A percentile compares a stretch with the other conserved stretches of the same genome.
These are phyloP conservation scores for Diplazon laetatorius DNA, from an alignment of 2,888 invertebrate species.

Conservation along the genomic window DNA sequence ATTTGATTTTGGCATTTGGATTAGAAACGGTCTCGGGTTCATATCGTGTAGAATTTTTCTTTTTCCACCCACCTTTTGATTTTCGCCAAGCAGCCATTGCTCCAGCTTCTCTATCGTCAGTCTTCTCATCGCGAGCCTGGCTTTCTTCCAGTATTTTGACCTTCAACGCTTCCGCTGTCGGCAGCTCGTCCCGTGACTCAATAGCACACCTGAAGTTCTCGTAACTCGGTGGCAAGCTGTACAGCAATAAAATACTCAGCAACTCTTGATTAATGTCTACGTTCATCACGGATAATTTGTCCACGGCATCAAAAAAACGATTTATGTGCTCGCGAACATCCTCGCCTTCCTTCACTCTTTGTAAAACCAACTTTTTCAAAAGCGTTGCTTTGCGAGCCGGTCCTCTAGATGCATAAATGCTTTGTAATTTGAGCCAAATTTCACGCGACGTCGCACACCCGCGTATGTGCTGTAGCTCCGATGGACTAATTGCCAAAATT, in stretches of 20 bases:
- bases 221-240: conserved; percentile 33
- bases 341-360: conserved; percentile 18
- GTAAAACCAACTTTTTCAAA: conserved; percentile 28
- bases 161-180: conserved; percentile 23
- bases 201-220: conserved; percentile 48
- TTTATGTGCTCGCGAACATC: conserved; percentile 39
- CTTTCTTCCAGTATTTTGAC: conserved; percentile 38
- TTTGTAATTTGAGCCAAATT: conserved; percentile 29
- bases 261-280: conserved; percentile 21
- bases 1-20: conserved; percentile 12
- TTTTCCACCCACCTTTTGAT: conserved; percentile 22
- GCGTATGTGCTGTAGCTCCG: conserved; percentile 17
- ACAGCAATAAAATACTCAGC: conserved; percentile 30
- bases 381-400: conserved; percentile 44
- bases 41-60: neutral
- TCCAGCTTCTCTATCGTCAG: conserved; percentile 1
- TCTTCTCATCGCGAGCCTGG: conserved; percentile 19
- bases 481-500: conserved; percentile 17
- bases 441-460: conserved; percentile 38
- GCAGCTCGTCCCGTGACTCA: conserved; percentile 21
- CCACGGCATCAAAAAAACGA: conserved; percentile 43
- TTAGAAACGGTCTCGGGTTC: conserved; percentile 7
- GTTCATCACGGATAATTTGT: conserved; percentile 35
- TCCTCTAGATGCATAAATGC: conserved; percentile 28
- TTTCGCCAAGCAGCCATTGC: conserved; percentile 25